Base-by-base conservation (phyloP, 2,113 vertebrate genomes). In the Nothoprocta perdicaria region DNA sequence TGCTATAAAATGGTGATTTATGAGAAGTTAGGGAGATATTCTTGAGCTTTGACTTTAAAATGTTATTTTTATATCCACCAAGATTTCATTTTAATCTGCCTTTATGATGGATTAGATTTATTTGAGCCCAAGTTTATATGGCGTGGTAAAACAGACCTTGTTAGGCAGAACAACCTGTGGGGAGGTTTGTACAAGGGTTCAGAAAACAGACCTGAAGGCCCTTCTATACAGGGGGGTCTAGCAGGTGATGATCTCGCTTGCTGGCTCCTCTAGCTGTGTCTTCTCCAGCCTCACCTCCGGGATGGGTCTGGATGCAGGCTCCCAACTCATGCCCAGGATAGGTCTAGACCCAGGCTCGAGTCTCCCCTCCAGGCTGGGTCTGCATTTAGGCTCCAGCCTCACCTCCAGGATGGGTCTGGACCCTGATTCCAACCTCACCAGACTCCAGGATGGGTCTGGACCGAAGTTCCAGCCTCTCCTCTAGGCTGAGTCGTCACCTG, bases 61-160 rank as follows among this genome's bases (percentile, higher is more conserved):
- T 66, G 45, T 71, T 93, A 93, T 93, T 97, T 97, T 96, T 93
- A 95, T 96, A 95, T 87, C 52, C 75, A 92, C 63, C 35, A 80
- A 82, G 88, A 92, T 91, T 94, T 93, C 75, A 76, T 93, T 96
- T 95, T 89, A 97, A 96, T 95, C 80, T 78, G 16, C 43, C 92
- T 77, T 87, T 94, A 80, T 81, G 91, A 93, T 61, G 86, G 63
- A 88, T 69, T 91, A 92, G 78, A 86, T 89, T 95, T 92, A 95
- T 33, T 58, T 48, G 66, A 90, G 63, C 11, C 78, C 48, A 80
- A 82, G 83, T 73, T 95, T 90, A 88, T 86, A 95, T 1, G 45
- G 78, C 79, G 91, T 50, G 76, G 38, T 89, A 77, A 82, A 95
- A 45, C 72, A 82, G 67, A 69, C 45, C 43, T 45, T 66, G 88